Percentiles rank a stretch among this genome's conserved stretches.
Conservation (phyloP, 1,140 invertebrate species). For the Himalopsyche phryganea region DNA sequence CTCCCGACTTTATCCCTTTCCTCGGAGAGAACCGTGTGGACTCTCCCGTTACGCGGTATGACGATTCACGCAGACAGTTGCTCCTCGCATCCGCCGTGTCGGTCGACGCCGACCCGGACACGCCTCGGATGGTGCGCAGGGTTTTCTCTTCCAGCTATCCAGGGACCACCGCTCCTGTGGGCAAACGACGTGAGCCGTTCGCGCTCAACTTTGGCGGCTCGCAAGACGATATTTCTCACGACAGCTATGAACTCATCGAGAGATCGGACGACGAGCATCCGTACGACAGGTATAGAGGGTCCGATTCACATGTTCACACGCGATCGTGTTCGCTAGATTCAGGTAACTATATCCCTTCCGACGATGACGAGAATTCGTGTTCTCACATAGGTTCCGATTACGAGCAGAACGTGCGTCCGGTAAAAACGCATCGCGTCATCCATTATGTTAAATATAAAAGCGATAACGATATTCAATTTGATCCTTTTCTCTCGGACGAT, state of each 20-base stretch:
- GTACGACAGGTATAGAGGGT: slow-evolving; percentile 39
- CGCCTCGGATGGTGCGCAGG: slow-evolving; percentile 51
- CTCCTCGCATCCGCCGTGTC: slow-evolving; percentile 55
- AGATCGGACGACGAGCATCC: slow-evolving; percentile 64
- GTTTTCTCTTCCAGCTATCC: slow-evolving; percentile 83
- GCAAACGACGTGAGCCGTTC: slow-evolving; percentile 59
- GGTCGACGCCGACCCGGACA: slow-evolving; percentile 58
- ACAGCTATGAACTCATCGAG: slow-evolving; percentile 83
- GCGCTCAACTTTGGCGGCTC: slow-evolving; percentile 62
- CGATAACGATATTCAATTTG: slow-evolving; percentile 55
- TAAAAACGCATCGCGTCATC: slow-evolving; percentile 32
- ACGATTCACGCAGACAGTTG: slow-evolving; percentile 60
- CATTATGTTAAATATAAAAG: slow-evolving; percentile 57
- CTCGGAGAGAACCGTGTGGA: slow-evolving; percentile 53
- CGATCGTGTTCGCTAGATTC: slow-evolving; percentile 67
- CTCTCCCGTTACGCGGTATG: slow-evolving; percentile 72
- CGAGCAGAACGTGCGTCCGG: slow-evolving; percentile 33
- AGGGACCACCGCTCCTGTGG: slow-evolving; percentile 64
- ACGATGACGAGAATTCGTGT: slow-evolving; percentile 56
- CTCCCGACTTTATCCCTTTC: slow-evolving; percentile 32
- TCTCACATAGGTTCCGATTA: slow-evolving; percentile 51
- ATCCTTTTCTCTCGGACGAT: slow-evolving; percentile 65
- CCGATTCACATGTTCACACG: slow-evolving; percentile 42
- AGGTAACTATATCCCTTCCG: slow-evolving; percentile 63
- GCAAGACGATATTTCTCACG: slow-evolving; percentile 83